Evolutionary conservation across 2,888 invertebrate genomes (phyloP), one percentile per base, ranked within the genome.

Genomic region (Morpho deidamia): DNA sequence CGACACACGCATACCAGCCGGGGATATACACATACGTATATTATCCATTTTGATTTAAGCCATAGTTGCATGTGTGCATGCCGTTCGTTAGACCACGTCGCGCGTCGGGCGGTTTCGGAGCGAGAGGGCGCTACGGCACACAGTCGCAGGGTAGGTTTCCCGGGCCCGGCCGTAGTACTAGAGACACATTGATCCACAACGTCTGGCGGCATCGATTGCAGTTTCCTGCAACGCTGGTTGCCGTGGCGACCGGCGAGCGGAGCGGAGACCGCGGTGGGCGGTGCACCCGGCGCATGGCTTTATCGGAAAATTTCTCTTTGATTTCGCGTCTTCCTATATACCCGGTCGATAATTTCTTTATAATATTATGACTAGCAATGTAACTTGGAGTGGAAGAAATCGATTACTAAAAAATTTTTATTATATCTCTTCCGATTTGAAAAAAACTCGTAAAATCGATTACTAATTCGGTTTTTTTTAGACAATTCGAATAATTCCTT

Each of bases 201-300:
- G 88, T 89, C 89, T 88, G 86, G 85, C 84, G 78, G 78, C 87
- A 89, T 89, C 84, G 89, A 89, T 88, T 89, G 88, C 88, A 88
- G 89, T 83, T 86, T 88, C 89, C 88, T 88, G 88, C 88, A 87
- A 80, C 87, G 72, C 60, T 56, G 74, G 85, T 86, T 70, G 77
- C 78, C 77, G 76, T 78, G 75, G 68, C 79, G 71, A 85, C 86
- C 81, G 76, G 76, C 83, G 79, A 76, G 41, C 23, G 23, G 37
- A 12, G 47, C 33, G 48, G 39, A 34, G 10, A 2, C 47, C 32
- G 41, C 40, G 40, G 34, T 44, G 44, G 44, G 49, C 35, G 42
- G 14, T 74, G 76, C 78, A 74, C 74, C 79, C 78, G 72, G 70
- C 70, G 72, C 71, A 66, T 58, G 59, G 65, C 67, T 70, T 72